A percentile compares a stretch with the other conserved stretches of the same genome.
phyloP scores from a whole-genome alignment of 2,888 invertebrate species.

The Encarsia formosa region DNA sequence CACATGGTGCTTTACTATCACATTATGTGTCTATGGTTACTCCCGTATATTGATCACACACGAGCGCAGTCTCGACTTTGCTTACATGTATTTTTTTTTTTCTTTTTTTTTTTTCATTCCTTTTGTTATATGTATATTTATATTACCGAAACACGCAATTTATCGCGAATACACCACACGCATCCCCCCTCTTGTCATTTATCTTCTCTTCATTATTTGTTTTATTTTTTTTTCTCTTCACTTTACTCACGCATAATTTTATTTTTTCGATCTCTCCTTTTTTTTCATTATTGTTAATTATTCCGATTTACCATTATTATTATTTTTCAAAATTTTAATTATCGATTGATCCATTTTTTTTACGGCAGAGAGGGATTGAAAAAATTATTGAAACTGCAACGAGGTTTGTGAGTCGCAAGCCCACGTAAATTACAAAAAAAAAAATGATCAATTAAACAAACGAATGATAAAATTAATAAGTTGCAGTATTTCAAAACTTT shows the following conservation, averaged over 20 bases:
- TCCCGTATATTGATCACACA: conserved; percentile 30
- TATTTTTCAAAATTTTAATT: no score
- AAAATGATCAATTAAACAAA: no score
- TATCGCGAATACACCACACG: conserved; percentile 12
- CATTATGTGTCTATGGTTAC: conserved; percentile 46
- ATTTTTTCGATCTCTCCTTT: background rate
- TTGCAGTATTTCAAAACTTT: no score
- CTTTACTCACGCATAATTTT: background rate
- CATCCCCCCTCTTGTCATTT: conserved; percentile 5
- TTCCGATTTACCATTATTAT: no score
- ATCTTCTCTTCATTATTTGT: background rate
- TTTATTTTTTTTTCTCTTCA: conserved; percentile 4
- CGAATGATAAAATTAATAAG: no score
- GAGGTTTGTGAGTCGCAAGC: conserved; percentile 15
- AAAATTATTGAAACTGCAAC: conserved; percentile 41
- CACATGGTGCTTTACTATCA: conserved; percentile 51
- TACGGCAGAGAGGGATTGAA: conserved; percentile 43
- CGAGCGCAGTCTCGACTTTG: conserved; percentile 16
- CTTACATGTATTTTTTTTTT: conserved; percentile 8
- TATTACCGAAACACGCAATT: conserved; percentile 21
- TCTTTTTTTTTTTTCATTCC: conserved; percentile 9
- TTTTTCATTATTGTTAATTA: conserved; percentile 22
- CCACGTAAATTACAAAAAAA: conserved; percentile 1
- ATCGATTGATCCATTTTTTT: conserved; percentile 26
- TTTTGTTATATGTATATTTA: conserved; percentile 1